Base-by-base conservation (phyloP, 2,113 vertebrate genomes). In the Acrocephalus kingi region DNA sequence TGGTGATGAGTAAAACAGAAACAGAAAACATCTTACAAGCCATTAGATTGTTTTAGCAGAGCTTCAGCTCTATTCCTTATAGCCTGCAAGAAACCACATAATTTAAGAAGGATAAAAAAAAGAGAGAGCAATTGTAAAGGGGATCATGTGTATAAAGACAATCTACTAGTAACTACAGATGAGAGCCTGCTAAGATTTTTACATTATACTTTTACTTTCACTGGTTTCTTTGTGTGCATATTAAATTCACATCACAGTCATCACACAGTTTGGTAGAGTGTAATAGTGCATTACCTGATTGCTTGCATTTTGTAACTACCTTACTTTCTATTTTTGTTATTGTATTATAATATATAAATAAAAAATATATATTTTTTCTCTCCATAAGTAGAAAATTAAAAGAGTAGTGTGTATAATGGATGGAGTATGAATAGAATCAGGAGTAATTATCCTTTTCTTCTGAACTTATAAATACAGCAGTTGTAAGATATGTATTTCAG, bases 1-100 rank as follows among this genome's bases (percentile, higher is more conserved):
- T 73, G 48, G 10, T 71, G 33, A 96, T 96, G 93, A 39, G 39
- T 89, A 96, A 98, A 97, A 54, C 82, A 96, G 87, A 92, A 91
- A 88, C 58, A 7, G 13, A 86, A n/a, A 89, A 37, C 79, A n/a
- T 87, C 93, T 96, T 66, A 83, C 12, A 93, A 58, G 51, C 75
- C 23, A 46, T 84, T 64, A 41, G 73, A 96, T 80, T 46, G 18
- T 89, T 96, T 96, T 91, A 97, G 63, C 43, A 96, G 81, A 95
- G 39, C 81, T 92, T 83, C 81, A 91, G 23, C 63, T 41, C 48
- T 67, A 51, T 95, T 89, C 45, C 21, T 93, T 89, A 75, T 56
- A 92, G 54, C 54, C 54, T 63, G 49, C 20, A 56, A 59, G 55
- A 87, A 91, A 92, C 79, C 7, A 59, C 48, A 37, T 81, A 12